These are phyloP conservation scores for Tachina grossa DNA, from an alignment of 2,888 invertebrate genomes.

Conservation along the genomic window DNA sequence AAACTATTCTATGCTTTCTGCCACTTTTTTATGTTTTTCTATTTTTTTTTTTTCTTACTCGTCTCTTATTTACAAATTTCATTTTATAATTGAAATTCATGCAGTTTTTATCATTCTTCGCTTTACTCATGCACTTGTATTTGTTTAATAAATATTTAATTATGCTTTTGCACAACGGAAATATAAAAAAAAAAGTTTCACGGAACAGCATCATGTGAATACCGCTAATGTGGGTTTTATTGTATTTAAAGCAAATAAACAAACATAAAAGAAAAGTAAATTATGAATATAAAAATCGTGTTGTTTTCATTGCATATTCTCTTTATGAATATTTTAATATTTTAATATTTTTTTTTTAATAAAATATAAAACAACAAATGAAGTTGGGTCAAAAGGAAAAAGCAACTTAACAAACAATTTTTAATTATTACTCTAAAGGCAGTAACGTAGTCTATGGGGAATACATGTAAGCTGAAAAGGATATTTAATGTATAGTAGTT, in stretches of 20 bases:
- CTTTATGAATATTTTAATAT: slow-evolving; percentile 19
- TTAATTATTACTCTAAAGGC: slow-evolving; percentile 16
- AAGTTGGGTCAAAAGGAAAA: neutral
- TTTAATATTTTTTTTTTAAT: neutral
- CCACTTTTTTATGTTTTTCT: neutral
- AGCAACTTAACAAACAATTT: slow-evolving; percentile 1
- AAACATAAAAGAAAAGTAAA: neutral
- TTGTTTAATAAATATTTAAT: slow-evolving; percentile 22
- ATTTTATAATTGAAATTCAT: slow-evolving; percentile 6
- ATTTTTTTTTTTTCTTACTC: no score
- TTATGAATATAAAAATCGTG: neutral
- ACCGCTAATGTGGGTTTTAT: neutral
- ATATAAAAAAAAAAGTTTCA: neutral
- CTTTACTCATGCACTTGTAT: neutral
- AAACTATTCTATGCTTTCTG: neutral
- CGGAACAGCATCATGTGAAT: slow-evolving; percentile 6
- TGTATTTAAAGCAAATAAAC: neutral
- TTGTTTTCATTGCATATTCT: slow-evolving; percentile 7
- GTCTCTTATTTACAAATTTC: neutral
- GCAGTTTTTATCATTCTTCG: neutral
- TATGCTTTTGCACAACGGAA: neutral
- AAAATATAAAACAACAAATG: slow-evolving; percentile 1
- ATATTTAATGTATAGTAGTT: no score
- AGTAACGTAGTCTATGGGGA: neutral
- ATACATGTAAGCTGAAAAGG: no score